Evolutionary conservation across 2,113 vertebrate species (phyloP), one percentile per base, ranked within the genome.

Genomic region (Rhadina sibilatrix): DNA sequence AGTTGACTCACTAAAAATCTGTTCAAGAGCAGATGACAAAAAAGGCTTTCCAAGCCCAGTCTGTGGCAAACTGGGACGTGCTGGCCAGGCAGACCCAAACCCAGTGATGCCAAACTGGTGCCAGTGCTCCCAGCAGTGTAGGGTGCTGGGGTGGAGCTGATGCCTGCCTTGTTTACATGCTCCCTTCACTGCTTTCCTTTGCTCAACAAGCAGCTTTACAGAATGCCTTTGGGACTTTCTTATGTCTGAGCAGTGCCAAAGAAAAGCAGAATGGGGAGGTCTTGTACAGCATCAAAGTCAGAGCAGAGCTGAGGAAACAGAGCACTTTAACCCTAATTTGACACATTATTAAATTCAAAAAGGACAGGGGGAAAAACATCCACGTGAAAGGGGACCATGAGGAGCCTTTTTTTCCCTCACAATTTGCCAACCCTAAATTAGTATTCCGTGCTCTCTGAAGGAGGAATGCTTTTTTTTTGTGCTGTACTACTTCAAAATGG

Each of bases 401-500:
- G 52, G 40, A 86, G 28, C 49, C 14, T 11, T 61, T 60, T 60
- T 57, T 38, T 10, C 1, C 52, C 47, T 56, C 49, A 81, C 2
- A 15, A 24, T 5, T 10, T 69, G 25, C 83, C 65, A 81, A 33
- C n/a, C 54, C 37, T 65, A 82, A 86, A 94, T 92, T 77, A 93
- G 92, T 46, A 96, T 95, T 94, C 93, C 1, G 10, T 23, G 40
- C 61, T 87, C 64, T 81, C 72, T 49, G 72, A 71, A 81, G 76
- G 17, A 89, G 68, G 23, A 93, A 90, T 68, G 83, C 12, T 33
- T 94, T 94, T 38, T 38, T 75, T 89, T 92, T 75, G 60, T 89
- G 79, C 90, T 92, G 76, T 16, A 37, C 72, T 65, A 64, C 90
- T 95, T 91, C 60, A 95, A 83, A 96, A 50, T 44, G 61, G 35